These are phyloP conservation scores for Agonum fuliginosum DNA, from an alignment of 2,888 invertebrate genomes.

Conservation along the genomic window DNA sequence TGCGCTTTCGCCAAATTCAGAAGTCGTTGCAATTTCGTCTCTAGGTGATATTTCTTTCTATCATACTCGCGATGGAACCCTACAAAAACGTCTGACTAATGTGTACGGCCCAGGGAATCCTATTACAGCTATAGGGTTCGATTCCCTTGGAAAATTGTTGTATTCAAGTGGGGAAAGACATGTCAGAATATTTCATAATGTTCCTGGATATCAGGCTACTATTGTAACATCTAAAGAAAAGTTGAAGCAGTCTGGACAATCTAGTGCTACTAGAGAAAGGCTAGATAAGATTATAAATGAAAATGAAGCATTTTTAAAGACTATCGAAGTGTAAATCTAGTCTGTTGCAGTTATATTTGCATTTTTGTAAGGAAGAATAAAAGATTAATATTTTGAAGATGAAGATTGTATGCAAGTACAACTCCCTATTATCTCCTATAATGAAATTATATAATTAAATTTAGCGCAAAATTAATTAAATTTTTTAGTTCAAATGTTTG, in stretches of 20 bases:
- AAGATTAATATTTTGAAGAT: neutral
- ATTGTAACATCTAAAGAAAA: constrained; percentile 74
- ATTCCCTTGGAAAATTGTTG: constrained; percentile 83
- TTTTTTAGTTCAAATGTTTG: neutral
- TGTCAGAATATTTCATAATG: constrained; percentile 86
- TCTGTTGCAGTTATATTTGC: constrained; percentile 8
- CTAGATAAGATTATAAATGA: constrained; percentile 82
- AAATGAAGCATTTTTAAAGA: constrained; percentile 72
- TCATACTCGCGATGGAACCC: constrained; percentile 79
- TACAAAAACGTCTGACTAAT: constrained; percentile 81
- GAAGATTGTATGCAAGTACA: too few relatives aligned
- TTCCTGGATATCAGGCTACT: constrained; percentile 78
- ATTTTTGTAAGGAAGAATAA: constrained; percentile 31
- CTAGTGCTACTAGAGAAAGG: constrained; percentile 85
- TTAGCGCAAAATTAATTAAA: neutral
- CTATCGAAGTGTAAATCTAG: constrained; percentile 9
- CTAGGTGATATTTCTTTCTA: constrained; percentile 81
- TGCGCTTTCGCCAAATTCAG: constrained; percentile 86
- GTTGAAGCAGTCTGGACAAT: constrained; percentile 76
- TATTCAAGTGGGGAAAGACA: constrained; percentile 85
- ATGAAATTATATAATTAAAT: neutral
- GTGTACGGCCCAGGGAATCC: constrained; percentile 71
- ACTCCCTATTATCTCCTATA: neutral
- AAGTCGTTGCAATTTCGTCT: constrained; percentile 83
- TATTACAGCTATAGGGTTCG: constrained; percentile 83